Base-by-base conservation (phyloP, 1,140 invertebrate species). In the Lepidurus arcticus region DNA sequence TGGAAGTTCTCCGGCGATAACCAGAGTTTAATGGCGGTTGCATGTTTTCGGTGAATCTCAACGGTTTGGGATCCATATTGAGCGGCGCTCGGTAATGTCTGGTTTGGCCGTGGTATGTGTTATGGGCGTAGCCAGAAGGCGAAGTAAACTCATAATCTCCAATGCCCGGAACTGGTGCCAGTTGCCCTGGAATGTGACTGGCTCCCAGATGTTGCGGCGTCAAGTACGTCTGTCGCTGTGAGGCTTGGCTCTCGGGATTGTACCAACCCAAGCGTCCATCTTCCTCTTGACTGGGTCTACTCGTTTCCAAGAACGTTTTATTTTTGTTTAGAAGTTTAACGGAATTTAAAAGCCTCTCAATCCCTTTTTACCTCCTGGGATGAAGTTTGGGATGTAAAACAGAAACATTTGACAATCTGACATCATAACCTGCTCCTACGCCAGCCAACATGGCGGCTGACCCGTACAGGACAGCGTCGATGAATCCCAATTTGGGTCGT, bases 81-180 rank as follows among this genome's bases (percentile, higher is more conserved):
- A 91, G 84, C n/a, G 88, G 85, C 13, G 91, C 91, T 80, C 94
- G 88, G 79, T 91, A 89, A 83, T 94, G 93, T 80, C 90, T 87
- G 8, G 90, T 90, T 16, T 92, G 92, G 8, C 94, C 94, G 85
- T 97, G 94, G 86, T 96, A 97, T 1, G 95, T 97, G 84, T 95
- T 94, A 84, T 95, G 93, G 76, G 89, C 90, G 85, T 92, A 93
- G 9, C 89, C 88, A 65, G 87, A 88, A 24, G 83, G 78, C 5
- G 86, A 86, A 8, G 85, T 87, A 82, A 90, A 89, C 82, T 91
- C 88, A 80, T 89, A 90, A 80, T 88, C 87, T 79, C 79, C 79
- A 74, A 80, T 65, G 11, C 73, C 26, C 44, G 79, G 47, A 65
- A 73, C 74, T 26, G 77, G 24, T 42, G 81, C 77, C 21, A 79